A percentile compares a stretch with the other conserved stretches of the same genome.
Conservation (phyloP, 2,797 vertebrate genomes). For the Tauraco hartlaubi region DNA sequence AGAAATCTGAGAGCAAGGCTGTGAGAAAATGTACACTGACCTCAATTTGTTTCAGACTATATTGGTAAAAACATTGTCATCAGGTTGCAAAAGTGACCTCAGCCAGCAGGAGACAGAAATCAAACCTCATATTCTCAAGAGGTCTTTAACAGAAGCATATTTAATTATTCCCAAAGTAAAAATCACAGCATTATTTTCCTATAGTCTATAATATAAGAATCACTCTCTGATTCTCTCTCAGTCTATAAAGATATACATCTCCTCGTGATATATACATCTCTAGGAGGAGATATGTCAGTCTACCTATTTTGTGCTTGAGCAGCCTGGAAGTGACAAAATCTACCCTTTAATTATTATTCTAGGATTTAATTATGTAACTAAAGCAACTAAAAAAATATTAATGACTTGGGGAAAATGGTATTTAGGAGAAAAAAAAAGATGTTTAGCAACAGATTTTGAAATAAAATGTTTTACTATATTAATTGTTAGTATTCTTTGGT, state of each 20-base stretch:
- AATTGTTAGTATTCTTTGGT: neutral
- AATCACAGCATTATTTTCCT: neutral
- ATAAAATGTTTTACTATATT: neutral
- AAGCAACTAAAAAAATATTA: neutral
- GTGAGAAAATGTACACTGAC: conserved; percentile 79
- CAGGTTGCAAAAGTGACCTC: conserved; percentile 65
- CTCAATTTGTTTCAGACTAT: conserved; percentile 79
- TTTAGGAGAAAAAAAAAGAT: neutral
- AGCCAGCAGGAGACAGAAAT: conserved; percentile 60
- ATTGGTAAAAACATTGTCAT: conserved; percentile 75
- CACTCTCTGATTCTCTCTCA: neutral
- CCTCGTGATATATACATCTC: neutral
- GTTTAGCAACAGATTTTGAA: neutral
- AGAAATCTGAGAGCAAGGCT: conserved; percentile 76
- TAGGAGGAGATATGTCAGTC: neutral
- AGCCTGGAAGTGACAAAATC: neutral
- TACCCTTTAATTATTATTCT: neutral
- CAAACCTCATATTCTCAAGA: conserved; percentile 16
- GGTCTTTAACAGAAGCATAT: neutral
- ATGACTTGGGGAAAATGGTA: neutral
- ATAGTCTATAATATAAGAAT: neutral
- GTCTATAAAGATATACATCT: neutral
- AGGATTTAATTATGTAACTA: neutral
- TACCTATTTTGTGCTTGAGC: neutral
- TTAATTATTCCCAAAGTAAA: neutral